Base-by-base conservation (phyloP, 2,113 vertebrate genomes). In the Pimephales promelas region DNA sequence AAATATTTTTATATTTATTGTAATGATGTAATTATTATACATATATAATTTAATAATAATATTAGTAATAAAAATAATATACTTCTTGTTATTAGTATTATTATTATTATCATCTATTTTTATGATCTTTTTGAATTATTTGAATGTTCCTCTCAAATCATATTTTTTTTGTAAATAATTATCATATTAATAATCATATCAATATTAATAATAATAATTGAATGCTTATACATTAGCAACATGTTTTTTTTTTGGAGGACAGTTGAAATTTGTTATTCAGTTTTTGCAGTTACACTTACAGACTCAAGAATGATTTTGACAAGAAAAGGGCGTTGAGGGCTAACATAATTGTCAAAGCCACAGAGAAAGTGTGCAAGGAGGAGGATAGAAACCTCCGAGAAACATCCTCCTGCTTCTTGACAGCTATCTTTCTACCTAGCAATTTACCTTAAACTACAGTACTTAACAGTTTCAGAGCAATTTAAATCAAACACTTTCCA, bases 401-500 rank as follows among this genome's bases (percentile, higher is more conserved):
- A 49, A 84, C 43, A n/a, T 43, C 28, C n/a, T 40, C 40, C n/a
- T 59, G 20, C 14, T 1, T 61, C 54, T 57, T 71, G 57, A 71
- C 26, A 52, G 24, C 80, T 76, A 40, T 70, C 47, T 71, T 79
- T 77, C 28, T 77, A 16, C 13, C 79, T 70, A 49, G 31, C 79
- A 66, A 20, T 68, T 49, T 66, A 80, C 61, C 59, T 49, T 79
- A 36, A 81, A 81, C 79, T 70, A 81, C 79, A 54, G 47, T 70
- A 70, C 79, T 70, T 54, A 68, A 49, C 82, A 84, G 79, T 57
- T 70, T 77, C 73, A 68, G 81, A 73, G 16, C 83, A 52, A 81
- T 80, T 81, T 71, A 71, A 45, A 74, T 88, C 80, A 89, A 76
- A 82, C 66, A n/a, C 31, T 64, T 64, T 68, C 59, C 76, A 43